phyloP scores from a whole-genome alignment of 1,140 invertebrate genomes.

The Ganaspis sp. region DNA sequence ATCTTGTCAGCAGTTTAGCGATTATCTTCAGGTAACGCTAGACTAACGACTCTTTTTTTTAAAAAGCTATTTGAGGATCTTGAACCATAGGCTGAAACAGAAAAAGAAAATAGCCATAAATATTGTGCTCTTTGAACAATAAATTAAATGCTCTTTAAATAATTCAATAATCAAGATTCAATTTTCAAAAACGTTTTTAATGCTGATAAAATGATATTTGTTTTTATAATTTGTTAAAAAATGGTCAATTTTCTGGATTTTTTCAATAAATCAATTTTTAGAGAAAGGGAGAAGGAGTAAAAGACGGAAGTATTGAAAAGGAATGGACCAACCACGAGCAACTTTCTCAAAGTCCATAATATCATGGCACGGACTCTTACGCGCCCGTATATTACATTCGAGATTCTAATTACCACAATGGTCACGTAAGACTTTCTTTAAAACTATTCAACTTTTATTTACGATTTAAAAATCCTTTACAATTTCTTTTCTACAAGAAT shows the following conservation, averaged over 20 bases:
- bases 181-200: no score
- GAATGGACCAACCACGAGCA: constrained; percentile 2
- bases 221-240: not conserved
- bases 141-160: not conserved
- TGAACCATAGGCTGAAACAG: constrained; percentile 65
- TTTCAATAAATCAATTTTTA: not conserved
- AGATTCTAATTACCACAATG: constrained; percentile 14
- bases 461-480: not conserved
- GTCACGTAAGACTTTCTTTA: constrained; percentile 2
- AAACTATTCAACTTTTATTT: not conserved
- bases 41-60: constrained; percentile 2
- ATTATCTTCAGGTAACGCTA: not conserved
- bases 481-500: not conserved
- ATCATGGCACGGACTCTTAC: constrained; percentile 1
- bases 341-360: constrained; percentile 37
- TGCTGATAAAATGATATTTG: no score
- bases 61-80: constrained; percentile 68
- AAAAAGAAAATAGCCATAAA: constrained; percentile 33
- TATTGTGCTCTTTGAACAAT: not conserved
- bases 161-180: no score
- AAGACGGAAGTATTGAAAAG: constrained; percentile 12
- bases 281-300: constrained; percentile 1
- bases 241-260: not conserved
- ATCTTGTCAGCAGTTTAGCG: constrained; percentile 14
- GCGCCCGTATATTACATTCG: not conserved